Evolutionary conservation across 2,888 invertebrate genomes (phyloP).

Genomic region (Cerceris ruficornis): DNA sequence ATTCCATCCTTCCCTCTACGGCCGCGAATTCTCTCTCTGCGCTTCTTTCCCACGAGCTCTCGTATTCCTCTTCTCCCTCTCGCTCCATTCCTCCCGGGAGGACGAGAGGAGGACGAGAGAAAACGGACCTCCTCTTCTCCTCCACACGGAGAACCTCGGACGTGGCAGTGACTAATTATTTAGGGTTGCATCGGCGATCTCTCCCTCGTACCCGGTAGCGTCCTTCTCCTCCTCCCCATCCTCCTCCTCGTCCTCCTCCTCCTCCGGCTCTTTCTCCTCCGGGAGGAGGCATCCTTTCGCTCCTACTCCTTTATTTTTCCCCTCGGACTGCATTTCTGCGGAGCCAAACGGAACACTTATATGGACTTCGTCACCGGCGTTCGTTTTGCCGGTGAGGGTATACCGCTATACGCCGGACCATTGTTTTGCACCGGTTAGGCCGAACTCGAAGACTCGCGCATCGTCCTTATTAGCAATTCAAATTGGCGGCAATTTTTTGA

Average conservation of each 20-base stretch:
- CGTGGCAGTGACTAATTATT: constrained; percentile 81
- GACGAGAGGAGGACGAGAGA: too few species aligned
- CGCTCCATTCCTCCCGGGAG: constrained; percentile 32
- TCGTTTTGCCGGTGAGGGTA: constrained; percentile 76
- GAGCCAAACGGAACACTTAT: constrained; percentile 80
- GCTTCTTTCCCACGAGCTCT: constrained; percentile 48
- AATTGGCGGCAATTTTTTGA: constrained; percentile 82
- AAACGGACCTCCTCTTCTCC: neutral
- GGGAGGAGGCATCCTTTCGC: constrained; percentile 47
- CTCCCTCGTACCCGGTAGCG: constrained; percentile 50
- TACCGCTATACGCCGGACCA: constrained; percentile 78
- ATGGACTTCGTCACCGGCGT: constrained; percentile 80
- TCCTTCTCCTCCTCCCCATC: constrained; percentile 38
- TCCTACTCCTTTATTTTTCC: constrained; percentile 76
- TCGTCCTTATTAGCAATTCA: constrained; percentile 81
- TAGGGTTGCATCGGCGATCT: constrained; percentile 74
- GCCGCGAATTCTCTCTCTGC: constrained; percentile 38
- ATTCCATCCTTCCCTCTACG: constrained; percentile 2
- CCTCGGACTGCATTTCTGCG: constrained; percentile 78
- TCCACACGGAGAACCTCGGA: constrained; percentile 58
- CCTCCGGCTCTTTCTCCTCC: constrained; percentile 25
- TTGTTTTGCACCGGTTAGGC: constrained; percentile 79
- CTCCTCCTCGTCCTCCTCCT: constrained; percentile 38
- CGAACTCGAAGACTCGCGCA: constrained; percentile 70
- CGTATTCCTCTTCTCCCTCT: constrained; percentile 31